Base-by-base conservation (phyloP, 2,113 vertebrate genomes). In the Vimba vimba region DNA sequence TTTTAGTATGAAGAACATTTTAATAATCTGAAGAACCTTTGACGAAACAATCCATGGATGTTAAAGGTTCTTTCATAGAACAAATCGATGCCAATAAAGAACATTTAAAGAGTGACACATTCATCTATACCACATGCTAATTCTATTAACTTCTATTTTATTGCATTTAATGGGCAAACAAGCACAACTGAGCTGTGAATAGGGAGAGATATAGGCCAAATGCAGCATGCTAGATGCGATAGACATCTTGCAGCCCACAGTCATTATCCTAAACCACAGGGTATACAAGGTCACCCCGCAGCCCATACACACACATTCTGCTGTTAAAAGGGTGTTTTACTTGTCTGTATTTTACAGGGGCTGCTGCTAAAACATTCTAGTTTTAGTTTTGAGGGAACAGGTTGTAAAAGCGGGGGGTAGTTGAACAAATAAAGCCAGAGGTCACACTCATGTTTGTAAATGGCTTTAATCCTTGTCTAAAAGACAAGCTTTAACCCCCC, bases 371-470 rank as follows among this genome's bases (percentile, higher is more conserved):
- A n/a, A 47, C 9, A 57, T 47, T 79, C n/a, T 77, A 76, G 68
- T 33, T 52, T 55, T 59, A 75, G 60, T 52, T 79, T 78, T 84
- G 50, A 27, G 82, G 62, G 55, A 55, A 27, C 19, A 17, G 9
- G 43, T 71, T 69, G 30, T 66, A 76, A 82, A 84, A 43, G 25
- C 21, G 30, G 59, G 57, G 60, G 36, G 60, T 43, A 47, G n/a
- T 4, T 64, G 33, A 13, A 60, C 64, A 82, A 83, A 86, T 64
- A 83, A 84, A 75, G 43, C 25, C 85, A 75, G 78, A 69, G 68
- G 62, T 78, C 60, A 27, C 2, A 5, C 86, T 86, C 84, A 84
- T 89, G 88, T 87, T 87, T 89, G 66, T 84, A 75, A 86, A 86
- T 89, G 84, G 76, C 84, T 87, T 84, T 75, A 89, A 87, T 77